Conservation (phyloP, 2,113 vertebrate species). For the Malurus cyaneus region DNA sequence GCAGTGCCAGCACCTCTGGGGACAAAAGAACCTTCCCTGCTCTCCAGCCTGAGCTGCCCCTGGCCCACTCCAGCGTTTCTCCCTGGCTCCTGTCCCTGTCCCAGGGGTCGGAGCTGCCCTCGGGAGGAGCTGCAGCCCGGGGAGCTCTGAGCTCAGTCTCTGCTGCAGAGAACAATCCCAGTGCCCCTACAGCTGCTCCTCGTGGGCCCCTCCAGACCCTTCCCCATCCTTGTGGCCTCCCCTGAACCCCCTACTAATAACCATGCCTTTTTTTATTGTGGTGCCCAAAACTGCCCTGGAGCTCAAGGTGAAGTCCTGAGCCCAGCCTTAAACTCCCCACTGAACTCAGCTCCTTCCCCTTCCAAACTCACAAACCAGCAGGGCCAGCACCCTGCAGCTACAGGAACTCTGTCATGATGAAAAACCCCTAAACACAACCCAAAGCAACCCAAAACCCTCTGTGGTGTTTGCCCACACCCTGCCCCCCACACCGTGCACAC, state of each 20-base stretch:
- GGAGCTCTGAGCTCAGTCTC: background rate
- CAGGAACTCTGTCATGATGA: background rate
- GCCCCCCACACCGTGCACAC: rapidly evolving
- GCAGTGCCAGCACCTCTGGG: background rate
- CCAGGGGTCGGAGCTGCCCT: background rate
- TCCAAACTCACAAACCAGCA: background rate
- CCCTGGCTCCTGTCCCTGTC: background rate
- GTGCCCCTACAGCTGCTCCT: background rate
- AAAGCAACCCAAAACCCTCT: background rate
- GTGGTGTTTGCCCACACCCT: background rate
- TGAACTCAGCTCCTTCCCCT: background rate
- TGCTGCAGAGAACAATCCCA: background rate
- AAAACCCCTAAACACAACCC: background rate
- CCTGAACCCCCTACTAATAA: rapidly evolving
- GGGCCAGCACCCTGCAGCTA: background rate
- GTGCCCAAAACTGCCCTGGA: background rate
- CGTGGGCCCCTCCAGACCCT: background rate
- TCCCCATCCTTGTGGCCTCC: background rate
- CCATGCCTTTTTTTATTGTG: background rate
- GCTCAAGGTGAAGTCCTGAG: background rate
- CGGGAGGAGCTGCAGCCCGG: too few relatives aligned
- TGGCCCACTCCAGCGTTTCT: background rate
- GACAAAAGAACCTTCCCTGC: background rate
- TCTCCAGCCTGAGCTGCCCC: background rate
- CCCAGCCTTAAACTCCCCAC: background rate